Percentiles rank a stretch among this genome's conserved stretches.
Evolutionary conservation across 2,888 invertebrate genomes (phyloP).

Genomic region (Operophtera brumata): DNA sequence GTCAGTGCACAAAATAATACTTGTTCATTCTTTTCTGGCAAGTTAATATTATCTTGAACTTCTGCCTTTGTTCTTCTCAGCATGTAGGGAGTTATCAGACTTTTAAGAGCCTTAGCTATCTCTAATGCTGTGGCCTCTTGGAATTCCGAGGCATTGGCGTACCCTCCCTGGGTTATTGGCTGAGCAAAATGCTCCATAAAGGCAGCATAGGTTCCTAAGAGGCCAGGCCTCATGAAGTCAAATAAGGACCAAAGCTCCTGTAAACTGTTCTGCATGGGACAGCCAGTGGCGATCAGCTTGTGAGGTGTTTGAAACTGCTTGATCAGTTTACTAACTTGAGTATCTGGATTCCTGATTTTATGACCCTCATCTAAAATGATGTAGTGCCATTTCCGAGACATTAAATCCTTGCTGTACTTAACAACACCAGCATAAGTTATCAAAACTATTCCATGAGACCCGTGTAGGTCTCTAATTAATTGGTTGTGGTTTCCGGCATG

Average conservation of each 20-base stretch:
- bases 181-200: slow-evolving; percentile 93
- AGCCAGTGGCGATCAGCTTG: slow-evolving; percentile 91
- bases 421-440: slow-evolving; percentile 92
- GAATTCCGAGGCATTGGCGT: slow-evolving; percentile 90
- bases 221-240: slow-evolving; percentile 96
- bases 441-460: slow-evolving; percentile 87
- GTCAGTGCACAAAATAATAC: slow-evolving; percentile 95
- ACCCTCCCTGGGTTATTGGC: slow-evolving; percentile 95
- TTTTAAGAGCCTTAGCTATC: slow-evolving; percentile 92
- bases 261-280: slow-evolving; percentile 96
- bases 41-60: slow-evolving; percentile 87
- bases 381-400: slow-evolving; percentile 92
- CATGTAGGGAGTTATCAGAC: slow-evolving; percentile 93
- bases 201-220: slow-evolving; percentile 90
- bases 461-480: slow-evolving; percentile 81
- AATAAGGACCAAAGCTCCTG: slow-evolving; percentile 95
- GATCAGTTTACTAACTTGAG: slow-evolving; percentile 88
- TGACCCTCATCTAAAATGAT: slow-evolving; percentile 95
- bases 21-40: slow-evolving; percentile 96
- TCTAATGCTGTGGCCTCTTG: slow-evolving; percentile 94
- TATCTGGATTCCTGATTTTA: slow-evolving; percentile 95
- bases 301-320: slow-evolving; percentile 91
- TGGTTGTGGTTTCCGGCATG: slow-evolving; percentile 82
- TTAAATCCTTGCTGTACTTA: slow-evolving; percentile 84
- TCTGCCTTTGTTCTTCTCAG: slow-evolving; percentile 93